phyloP scores from a whole-genome alignment of 2,888 invertebrate genomes.

The Hirtodrosophila duncani region DNA sequence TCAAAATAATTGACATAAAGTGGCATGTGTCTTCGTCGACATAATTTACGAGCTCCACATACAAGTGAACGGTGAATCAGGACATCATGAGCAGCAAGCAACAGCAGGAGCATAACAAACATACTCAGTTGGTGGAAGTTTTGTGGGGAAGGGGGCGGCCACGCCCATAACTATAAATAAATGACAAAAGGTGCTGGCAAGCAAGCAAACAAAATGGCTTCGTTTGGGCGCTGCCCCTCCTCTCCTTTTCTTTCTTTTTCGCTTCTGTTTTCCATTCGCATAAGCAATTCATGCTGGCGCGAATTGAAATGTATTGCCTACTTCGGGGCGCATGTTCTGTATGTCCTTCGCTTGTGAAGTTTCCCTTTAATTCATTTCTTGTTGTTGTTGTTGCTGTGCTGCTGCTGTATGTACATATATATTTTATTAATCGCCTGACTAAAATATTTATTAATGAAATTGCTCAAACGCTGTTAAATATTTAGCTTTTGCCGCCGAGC shows the following conservation, averaged over 20 bases:
- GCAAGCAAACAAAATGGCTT: constrained; percentile 15
- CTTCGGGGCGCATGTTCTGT: constrained; percentile 24
- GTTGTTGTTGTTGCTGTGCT: no score
- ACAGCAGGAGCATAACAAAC: no score
- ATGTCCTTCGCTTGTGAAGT: no score
- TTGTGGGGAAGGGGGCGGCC: constrained; percentile 9
- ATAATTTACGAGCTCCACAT: constrained; percentile 57
- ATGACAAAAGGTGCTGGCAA: constrained; percentile 48
- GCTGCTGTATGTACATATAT: constrained; percentile 10
- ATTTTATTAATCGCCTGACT: constrained; percentile 36
- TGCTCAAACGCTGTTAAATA: constrained; percentile 49
- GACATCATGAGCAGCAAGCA: no score
- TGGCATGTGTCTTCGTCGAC: constrained; percentile 61
- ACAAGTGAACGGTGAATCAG: constrained; percentile 11
- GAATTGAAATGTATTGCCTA: constrained; percentile 45
- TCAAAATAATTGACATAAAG: constrained; percentile 70
- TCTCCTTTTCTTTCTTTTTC: no score
- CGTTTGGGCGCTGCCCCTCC: no score
- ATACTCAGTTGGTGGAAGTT: not conserved
- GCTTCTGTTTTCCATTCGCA: no score
- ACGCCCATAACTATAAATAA: constrained; percentile 58
- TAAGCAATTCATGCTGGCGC: constrained; percentile 46
- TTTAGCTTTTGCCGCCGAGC: constrained; percentile 32
- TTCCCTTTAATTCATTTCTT: no score
- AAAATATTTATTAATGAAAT: constrained; percentile 63